Conservation (phyloP, 2,888 invertebrate genomes). For the Mycalesis mineus region DNA sequence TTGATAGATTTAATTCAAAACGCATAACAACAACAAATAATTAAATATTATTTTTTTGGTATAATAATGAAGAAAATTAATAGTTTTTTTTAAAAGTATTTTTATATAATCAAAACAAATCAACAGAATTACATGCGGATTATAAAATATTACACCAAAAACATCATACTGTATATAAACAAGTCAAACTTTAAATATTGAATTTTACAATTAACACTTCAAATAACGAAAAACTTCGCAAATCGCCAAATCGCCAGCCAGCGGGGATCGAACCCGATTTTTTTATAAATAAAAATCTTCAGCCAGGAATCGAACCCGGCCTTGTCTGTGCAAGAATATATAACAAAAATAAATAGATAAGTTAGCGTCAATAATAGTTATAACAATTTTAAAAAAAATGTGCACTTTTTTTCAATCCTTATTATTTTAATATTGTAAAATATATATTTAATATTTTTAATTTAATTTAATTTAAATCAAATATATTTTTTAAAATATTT, state of each 20-base stretch:
- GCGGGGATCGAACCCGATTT: conserved; percentile 19
- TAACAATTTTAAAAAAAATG: too few relatives aligned
- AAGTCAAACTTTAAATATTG: background rate
- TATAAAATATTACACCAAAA: conserved; percentile 3
- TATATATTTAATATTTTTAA: too few relatives aligned
- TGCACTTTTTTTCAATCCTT: too few relatives aligned
- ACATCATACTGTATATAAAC: background rate
- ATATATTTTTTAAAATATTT: too few relatives aligned
- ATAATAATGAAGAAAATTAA: background rate
- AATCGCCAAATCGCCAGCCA: background rate
- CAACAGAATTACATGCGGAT: background rate
- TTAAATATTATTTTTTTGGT: conserved; percentile 1
- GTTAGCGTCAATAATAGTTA: too few relatives aligned
- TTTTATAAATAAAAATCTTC: background rate
- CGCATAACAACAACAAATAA: conserved; percentile 4
- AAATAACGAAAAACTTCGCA: conserved; percentile 9
- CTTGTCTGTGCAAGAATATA: background rate
- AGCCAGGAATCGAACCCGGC: conserved; percentile 21
- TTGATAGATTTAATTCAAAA: background rate
- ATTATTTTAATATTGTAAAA: too few relatives aligned
- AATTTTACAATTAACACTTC: background rate
- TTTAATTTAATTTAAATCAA: too few relatives aligned
- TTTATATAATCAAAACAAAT: too few relatives aligned
- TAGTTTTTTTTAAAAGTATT: background rate
- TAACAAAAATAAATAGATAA: background rate